Conservation (phyloP, 1,140 invertebrate species). For the Hydropsyche tenuis region DNA sequence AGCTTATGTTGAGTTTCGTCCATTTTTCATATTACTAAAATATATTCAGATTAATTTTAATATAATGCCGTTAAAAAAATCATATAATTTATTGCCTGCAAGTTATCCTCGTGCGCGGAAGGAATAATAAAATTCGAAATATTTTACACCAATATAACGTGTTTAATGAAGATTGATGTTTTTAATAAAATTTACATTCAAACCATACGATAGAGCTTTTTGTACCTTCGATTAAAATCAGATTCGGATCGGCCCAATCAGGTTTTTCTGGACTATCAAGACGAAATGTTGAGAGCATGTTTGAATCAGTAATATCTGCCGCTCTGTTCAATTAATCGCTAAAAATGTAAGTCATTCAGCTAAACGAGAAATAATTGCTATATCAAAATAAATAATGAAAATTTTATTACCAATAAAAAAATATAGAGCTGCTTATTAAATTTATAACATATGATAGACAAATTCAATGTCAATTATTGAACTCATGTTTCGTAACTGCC, state of each 20-base stretch:
- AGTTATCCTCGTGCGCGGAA: too few species aligned
- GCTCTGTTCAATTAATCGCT: conserved; percentile 4
- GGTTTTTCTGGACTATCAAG: conserved; percentile 1
- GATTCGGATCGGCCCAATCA: conserved; percentile 7
- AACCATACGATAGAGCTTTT: too few species aligned
- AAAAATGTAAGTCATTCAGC: conserved; percentile 17
- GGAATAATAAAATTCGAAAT: not conserved
- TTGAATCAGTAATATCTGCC: not conserved
- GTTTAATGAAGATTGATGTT: conserved; percentile 22
- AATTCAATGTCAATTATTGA: not conserved
- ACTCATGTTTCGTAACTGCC: too few species aligned
- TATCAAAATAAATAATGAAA: not conserved
- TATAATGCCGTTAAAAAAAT: too few species aligned
- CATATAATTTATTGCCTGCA: too few species aligned
- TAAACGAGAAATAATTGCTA: not conserved
- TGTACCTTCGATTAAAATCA: conserved; percentile 1
- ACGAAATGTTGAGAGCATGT: not conserved
- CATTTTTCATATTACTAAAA: too few species aligned
- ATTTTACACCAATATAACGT: not conserved
- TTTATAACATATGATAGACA: not conserved
- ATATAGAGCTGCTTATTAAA: not conserved
- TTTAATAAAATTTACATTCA: not conserved
- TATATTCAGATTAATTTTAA: too few species aligned
- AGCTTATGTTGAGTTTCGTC: too few species aligned
- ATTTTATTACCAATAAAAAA: not conserved